Conservation (phyloP, 1,140 invertebrate species). For the Drosophila watanabei region DNA sequence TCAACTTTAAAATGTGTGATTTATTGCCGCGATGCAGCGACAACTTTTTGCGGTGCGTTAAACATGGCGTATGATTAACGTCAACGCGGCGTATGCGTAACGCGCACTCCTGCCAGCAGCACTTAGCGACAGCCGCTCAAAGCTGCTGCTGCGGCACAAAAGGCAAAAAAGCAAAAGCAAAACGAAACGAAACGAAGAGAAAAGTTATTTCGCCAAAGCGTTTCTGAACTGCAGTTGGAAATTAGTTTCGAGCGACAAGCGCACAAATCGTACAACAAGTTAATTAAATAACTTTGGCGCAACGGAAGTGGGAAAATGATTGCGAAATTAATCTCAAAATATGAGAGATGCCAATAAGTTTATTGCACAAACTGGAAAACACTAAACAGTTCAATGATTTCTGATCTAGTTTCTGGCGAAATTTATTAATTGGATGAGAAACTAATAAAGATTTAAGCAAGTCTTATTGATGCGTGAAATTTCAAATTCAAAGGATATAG, state of each 20-base stretch:
- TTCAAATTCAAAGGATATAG: neutral
- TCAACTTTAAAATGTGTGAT: conserved; percentile 72
- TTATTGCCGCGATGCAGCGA: conserved; percentile 63
- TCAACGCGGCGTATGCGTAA: conserved; percentile 75
- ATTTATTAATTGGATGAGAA: neutral
- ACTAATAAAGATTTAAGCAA: neutral
- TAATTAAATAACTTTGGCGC: conserved; percentile 52
- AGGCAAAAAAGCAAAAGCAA: conserved; percentile 4
- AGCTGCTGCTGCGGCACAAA: conserved; percentile 18
- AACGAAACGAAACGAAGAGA: conserved; percentile 26
- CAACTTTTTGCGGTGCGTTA: conserved; percentile 66
- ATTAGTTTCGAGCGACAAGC: conserved; percentile 46
- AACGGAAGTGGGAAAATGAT: conserved; percentile 11
- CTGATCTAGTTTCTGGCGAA: neutral
- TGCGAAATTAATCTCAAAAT: conserved; percentile 16
- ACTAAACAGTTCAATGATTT: conserved; percentile 2
- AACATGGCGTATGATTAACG: conserved; percentile 83
- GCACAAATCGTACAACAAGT: conserved; percentile 43
- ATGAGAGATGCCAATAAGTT: conserved; percentile 13
- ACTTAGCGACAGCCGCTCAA: conserved; percentile 42
- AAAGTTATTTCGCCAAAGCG: conserved; percentile 41
- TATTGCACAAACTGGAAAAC: neutral
- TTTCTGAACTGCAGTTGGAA: conserved; percentile 50
- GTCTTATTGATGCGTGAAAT: neutral
- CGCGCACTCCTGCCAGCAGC: conserved; percentile 37